Evolutionary conservation across 2,113 vertebrate genomes (phyloP), one percentile per base, ranked within the genome.

Genomic region (Pardalotus punctatus): DNA sequence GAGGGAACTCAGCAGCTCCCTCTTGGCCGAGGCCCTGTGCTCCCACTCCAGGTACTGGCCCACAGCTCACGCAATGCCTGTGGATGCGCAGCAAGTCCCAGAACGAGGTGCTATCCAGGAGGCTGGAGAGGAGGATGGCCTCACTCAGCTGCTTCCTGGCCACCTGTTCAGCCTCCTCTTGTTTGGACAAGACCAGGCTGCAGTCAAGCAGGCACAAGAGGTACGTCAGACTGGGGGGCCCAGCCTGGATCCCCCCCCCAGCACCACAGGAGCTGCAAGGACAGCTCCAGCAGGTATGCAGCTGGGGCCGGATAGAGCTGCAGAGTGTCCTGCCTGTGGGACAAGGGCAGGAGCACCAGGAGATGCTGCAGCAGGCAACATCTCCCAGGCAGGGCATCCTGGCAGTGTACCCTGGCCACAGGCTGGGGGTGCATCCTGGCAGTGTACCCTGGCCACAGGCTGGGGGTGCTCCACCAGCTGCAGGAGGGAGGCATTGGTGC

Each of bases 71-170:
- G 99, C 98, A 76, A 99, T 96, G 27, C 98, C 99, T 19, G 69
- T 87, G 19, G 98, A 97, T n/a, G 98, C 98, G 14, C 76, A 99
- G 97, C 15, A 97, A 79, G 42, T 97, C 96, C 98, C 98, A 99
- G 96, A 98, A 98, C 43, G 98, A 99, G 51, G 97, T 94, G 94
- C 99, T 99, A 97, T 99, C 98, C 47, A 98, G 97, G 65, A 99
- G 98, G 92, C 98, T 99, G 96, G 99, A 98, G 56, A 99, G 98
- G 45, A 99, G 98, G 94, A 99, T 98, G 94, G 98, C 98, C 95
- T 98, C 97, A n/a, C 98, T 97, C 76, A 99, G 96, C 81, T 98
- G 98, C 77, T 98, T 97, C 50, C 98, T 96, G 6, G 98, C 98
- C 3, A 11, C 38, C 36, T 96, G 94, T 92, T 98, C 98, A 4